Conservation (phyloP, 2,888 invertebrate genomes). For the Tinea trinotella region DNA sequence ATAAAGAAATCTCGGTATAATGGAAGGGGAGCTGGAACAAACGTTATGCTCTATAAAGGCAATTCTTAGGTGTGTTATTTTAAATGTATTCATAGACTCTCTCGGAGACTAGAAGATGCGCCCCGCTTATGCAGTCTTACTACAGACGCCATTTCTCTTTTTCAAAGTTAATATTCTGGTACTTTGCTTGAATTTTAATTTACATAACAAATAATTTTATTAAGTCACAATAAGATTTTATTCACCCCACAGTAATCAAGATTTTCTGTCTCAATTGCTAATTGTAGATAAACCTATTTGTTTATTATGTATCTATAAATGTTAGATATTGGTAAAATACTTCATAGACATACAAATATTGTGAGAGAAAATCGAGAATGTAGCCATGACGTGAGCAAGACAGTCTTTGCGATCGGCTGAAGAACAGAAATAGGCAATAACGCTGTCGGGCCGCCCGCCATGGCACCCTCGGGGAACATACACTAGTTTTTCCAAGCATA, state of each 20-base stretch:
- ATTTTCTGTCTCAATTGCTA: too few relatives aligned
- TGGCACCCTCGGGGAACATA: constrained; percentile 53
- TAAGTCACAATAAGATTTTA: too few relatives aligned
- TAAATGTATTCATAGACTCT: constrained; percentile 12
- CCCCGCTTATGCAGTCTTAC: background rate
- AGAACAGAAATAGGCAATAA: constrained; percentile 13
- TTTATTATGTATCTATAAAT: too few relatives aligned
- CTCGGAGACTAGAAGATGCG: background rate
- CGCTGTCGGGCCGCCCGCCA: constrained; percentile 22
- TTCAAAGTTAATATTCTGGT: background rate
- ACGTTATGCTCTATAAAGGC: constrained; percentile 14
- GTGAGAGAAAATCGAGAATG: background rate
- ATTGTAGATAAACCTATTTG: too few relatives aligned
- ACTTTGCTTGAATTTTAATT: background rate
- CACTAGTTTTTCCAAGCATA: constrained; percentile 72
- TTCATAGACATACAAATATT: background rate
- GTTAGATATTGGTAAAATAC: background rate
- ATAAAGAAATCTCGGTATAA: background rate
- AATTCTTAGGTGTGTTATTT: constrained; percentile 15
- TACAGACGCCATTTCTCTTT: background rate
- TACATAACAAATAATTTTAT: background rate
- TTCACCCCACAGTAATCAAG: too few relatives aligned
- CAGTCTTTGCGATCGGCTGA: constrained; percentile 7
- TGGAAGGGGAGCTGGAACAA: constrained; percentile 5
- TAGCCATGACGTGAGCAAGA: constrained; percentile 6